Conservation (phyloP, 92 coral and sea anemone genomes). For the Meandrina meandrites region DNA sequence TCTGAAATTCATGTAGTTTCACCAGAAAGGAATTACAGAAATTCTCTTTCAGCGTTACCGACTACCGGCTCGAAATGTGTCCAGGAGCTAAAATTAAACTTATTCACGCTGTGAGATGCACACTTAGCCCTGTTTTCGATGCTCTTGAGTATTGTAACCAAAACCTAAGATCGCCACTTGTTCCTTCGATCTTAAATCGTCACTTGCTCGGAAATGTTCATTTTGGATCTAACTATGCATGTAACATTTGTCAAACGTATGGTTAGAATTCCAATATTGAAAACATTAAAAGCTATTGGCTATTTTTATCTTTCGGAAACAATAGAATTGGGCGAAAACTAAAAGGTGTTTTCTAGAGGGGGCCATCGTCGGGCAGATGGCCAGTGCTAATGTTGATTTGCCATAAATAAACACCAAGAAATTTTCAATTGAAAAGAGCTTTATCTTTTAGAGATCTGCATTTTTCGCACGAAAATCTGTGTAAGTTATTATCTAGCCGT, state of each 20-base stretch:
- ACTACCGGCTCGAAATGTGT: neutral
- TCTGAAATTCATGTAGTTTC: neutral
- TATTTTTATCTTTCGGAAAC: neutral
- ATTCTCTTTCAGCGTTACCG: neutral
- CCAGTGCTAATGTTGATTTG: constrained; percentile 25
- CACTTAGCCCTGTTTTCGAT: constrained; percentile 21
- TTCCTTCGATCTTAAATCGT: neutral
- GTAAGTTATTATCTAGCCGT: constrained; percentile 10
- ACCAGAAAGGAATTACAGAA: constrained; percentile 17
- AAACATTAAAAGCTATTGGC: constrained; percentile 11
- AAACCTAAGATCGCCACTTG: neutral
- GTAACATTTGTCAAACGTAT: neutral
- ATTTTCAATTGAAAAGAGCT: neutral
- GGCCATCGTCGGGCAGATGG: constrained; percentile 6
- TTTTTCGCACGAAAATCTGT: constrained; percentile 1
- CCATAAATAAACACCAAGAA: neutral
- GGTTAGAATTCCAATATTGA: constrained; percentile 16
- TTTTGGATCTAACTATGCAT: neutral
- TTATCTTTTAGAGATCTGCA: neutral
- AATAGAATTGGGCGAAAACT: neutral
- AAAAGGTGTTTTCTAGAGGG: neutral
- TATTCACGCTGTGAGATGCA: constrained; percentile 38
- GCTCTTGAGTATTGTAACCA: constrained; percentile 15
- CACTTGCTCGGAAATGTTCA: constrained; percentile 2
- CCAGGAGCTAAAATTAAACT: constrained; percentile 11